Percentiles rank a stretch among this genome's conserved stretches.
These are phyloP conservation scores for Diadegma fenestrale DNA, from an alignment of 2,888 invertebrate genomes.

Conservation along the genomic window DNA sequence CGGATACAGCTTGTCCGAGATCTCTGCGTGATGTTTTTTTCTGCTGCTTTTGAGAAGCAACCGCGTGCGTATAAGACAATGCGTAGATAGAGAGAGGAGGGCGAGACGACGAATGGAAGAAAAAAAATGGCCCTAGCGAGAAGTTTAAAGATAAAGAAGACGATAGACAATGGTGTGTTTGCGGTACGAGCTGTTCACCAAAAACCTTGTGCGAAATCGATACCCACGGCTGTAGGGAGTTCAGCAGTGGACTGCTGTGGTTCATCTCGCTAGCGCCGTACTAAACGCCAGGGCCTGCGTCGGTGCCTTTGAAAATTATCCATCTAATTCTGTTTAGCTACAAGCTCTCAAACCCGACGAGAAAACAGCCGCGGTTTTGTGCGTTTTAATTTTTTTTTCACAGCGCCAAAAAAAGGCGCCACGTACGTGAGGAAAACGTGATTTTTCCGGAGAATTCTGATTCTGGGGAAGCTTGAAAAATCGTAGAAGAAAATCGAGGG, in stretches of 20 bases:
- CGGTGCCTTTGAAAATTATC: slow-evolving; percentile 65
- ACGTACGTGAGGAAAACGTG: neutral
- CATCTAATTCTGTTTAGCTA: slow-evolving; percentile 62
- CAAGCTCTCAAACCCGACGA: slow-evolving; percentile 17
- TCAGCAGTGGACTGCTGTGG: neutral
- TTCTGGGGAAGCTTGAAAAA: slow-evolving; percentile 24
- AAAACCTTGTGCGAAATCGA: slow-evolving; percentile 67
- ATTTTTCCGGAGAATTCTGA: neutral
- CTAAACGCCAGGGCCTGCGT: slow-evolving; percentile 9
- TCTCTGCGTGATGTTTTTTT: slow-evolving; percentile 7
- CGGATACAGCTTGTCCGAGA: slow-evolving; percentile 23
- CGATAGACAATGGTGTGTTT: slow-evolving; percentile 58
- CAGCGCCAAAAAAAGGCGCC: neutral
- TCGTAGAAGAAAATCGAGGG: slow-evolving; percentile 49
- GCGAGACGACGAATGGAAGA: slow-evolving; percentile 48
- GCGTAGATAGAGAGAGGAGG: slow-evolving; percentile 10
- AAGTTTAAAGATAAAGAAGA: slow-evolving; percentile 31
- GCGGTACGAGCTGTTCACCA: slow-evolving; percentile 37
- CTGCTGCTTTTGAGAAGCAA: slow-evolving; percentile 36
- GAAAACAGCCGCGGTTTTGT: slow-evolving; percentile 43
- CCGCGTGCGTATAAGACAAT: slow-evolving; percentile 58
- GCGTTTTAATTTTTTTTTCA: slow-evolving; percentile 10
- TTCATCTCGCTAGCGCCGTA: neutral
- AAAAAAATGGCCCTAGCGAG: slow-evolving; percentile 36
- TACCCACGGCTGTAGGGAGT: slow-evolving; percentile 51